Base-by-base conservation (phyloP, 2,113 vertebrate genomes). In the Halichoeres trimaculatus region DNA sequence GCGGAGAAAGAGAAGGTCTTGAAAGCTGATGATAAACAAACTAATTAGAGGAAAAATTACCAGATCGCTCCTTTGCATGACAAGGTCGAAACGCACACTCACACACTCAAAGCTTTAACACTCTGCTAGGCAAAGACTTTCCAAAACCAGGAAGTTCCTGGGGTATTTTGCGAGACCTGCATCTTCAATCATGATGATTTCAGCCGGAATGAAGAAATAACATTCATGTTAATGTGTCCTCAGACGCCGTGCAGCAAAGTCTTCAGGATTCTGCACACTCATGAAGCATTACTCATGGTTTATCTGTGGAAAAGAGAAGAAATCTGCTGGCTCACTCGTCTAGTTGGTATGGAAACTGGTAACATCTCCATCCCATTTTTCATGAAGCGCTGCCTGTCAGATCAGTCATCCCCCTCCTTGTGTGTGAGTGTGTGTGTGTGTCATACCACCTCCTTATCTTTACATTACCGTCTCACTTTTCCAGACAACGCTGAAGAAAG, bases 1-100 rank as follows among this genome's bases (percentile, higher is more conserved):
- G 9, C 7, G n/a, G 61, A 10, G 36, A 8, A 17, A 52, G 53
- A 73, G 38, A 26, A 30, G n/a, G 19, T 34, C 60, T 34, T 8
- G 16, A 65, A 66, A 76, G 70, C 51, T 30, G 72, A 75, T 36
- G 22, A 77, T 73, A 73, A 81, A 80, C 73, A 81, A 78, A 74
- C 40, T 78, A 80, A 85, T 77, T 81, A 80, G 70, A 8, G 20
- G 45, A 59, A 74, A 53, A 80, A 54, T 51, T 19, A 58, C 22
- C 51, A 52, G 26, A 58, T 70, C 64, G 81, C 59, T 22, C 40
- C 36, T 59, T 10, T n/a, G 14, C 12, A 63, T 75, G 45, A 48
- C 55, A 50, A 80, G 78, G 77, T 77, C 76, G 64, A 26, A 66
- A 35, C 60, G n/a, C 9, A 22, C n/a, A 38, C 54, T 54, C 56